Conservation (phyloP, 2,113 vertebrate species). For the Uropsilus gracilis region DNA sequence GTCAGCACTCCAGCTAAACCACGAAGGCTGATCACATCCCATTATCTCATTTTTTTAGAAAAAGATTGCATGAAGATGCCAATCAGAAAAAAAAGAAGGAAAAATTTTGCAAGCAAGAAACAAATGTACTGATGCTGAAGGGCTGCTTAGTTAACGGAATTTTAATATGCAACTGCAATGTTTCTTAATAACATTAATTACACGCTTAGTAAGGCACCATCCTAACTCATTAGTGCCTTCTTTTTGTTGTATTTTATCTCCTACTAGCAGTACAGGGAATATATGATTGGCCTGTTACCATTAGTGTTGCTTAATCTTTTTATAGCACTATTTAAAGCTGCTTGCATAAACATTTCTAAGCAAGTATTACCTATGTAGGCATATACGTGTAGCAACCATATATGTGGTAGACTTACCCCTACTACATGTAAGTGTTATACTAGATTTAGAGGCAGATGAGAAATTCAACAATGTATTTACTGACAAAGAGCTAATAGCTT, state of each 20-base stretch:
- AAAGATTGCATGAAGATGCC: slow-evolving; percentile 69
- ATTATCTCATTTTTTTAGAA: slow-evolving; percentile 76
- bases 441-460: slow-evolving; percentile 22
- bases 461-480: not conserved
- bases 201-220: slow-evolving; percentile 75
- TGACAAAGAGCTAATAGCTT: slow-evolving; percentile 19
- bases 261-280: slow-evolving; percentile 67
- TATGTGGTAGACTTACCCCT: not conserved
- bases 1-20: slow-evolving; percentile 66
- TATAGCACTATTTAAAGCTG: slow-evolving; percentile 63
- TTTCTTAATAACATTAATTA: slow-evolving; percentile 83
- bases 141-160: slow-evolving; percentile 75
- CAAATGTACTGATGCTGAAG: slow-evolving; percentile 68
- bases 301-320: slow-evolving; percentile 68
- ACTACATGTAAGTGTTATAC: not conserved
- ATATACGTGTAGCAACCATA: slow-evolving; percentile 36
- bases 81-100: slow-evolving; percentile 43
- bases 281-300: slow-evolving; percentile 63
- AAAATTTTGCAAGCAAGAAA: slow-evolving; percentile 44
- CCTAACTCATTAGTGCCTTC: slow-evolving; percentile 76
- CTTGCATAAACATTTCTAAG: slow-evolving; percentile 70
- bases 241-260: slow-evolving; percentile 80
- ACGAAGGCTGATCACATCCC: slow-evolving; percentile 62
- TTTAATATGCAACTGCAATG: slow-evolving; percentile 78
- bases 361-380: slow-evolving; percentile 65